These are phyloP conservation scores for Platichthys stellatus DNA, from an alignment of 2,113 vertebrate genomes.

Conservation along the genomic window DNA sequence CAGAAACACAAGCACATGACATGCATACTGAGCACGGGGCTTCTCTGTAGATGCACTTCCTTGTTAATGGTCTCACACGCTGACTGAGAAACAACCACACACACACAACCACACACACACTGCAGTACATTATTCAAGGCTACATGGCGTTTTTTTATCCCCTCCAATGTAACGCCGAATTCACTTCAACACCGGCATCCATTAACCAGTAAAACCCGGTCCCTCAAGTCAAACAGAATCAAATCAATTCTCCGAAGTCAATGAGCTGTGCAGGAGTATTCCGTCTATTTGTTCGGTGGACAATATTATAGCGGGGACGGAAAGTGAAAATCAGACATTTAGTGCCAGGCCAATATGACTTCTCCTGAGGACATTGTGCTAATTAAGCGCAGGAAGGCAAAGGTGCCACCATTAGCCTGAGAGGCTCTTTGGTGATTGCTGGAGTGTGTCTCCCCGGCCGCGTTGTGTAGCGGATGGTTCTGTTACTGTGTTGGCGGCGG, in stretches of 20 bases:
- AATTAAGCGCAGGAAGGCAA: slow-evolving; percentile 47
- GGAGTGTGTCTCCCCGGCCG: slow-evolving; percentile 43
- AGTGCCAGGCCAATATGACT: slow-evolving; percentile 35
- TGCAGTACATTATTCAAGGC: slow-evolving; percentile 11
- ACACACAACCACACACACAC: neutral
- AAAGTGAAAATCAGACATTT: slow-evolving; percentile 59
- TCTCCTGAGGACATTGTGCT: slow-evolving; percentile 57
- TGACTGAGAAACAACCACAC: neutral
- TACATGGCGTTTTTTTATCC: slow-evolving; percentile 24
- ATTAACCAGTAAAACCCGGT: slow-evolving; percentile 49
- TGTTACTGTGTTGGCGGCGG: slow-evolving; percentile 37
- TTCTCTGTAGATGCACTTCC: neutral
- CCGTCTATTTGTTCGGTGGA: slow-evolving; percentile 54
- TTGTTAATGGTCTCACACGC: slow-evolving; percentile 1
- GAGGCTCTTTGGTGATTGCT: slow-evolving; percentile 70
- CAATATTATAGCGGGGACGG: slow-evolving; percentile 48
- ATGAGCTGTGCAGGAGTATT: slow-evolving; percentile 62
- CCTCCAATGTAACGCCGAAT: slow-evolving; percentile 43
- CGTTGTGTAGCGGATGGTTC: slow-evolving; percentile 21
- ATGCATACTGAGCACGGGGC: slow-evolving; percentile 2
- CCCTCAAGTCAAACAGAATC: slow-evolving; percentile 71
- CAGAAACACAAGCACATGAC: neutral
- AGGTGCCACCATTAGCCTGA: slow-evolving; percentile 62
- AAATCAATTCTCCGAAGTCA: slow-evolving; percentile 69
- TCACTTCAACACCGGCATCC: slow-evolving; percentile 39